Conservation (phyloP, 2,888 invertebrate genomes). For the Cryptocheilus praepositus region DNA sequence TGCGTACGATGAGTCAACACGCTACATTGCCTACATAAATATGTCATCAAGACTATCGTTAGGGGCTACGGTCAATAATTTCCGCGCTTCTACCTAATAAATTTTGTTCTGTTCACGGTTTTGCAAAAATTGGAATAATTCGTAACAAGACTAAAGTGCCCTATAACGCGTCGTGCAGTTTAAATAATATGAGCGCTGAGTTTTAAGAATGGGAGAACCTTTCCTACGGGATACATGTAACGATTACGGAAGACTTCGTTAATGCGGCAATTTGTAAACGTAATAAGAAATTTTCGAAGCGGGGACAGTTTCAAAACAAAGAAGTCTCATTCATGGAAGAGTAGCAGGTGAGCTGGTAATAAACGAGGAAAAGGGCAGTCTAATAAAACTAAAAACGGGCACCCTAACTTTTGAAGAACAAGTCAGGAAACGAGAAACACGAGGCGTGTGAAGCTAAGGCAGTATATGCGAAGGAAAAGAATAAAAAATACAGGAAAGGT, state of each 20-base stretch:
- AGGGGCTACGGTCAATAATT: constrained; percentile 9
- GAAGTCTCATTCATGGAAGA: background rate
- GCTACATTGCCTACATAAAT: constrained; percentile 45
- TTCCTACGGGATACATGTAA: too few relatives aligned
- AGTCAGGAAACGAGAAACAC: constrained; percentile 1
- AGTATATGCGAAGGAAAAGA: too few relatives aligned
- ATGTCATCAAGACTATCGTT: constrained; percentile 25
- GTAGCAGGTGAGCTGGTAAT: background rate
- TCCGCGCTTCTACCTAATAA: background rate
- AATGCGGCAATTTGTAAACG: too few relatives aligned
- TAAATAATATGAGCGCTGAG: too few relatives aligned
- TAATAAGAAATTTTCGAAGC: too few relatives aligned
- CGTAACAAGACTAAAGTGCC: too few relatives aligned
- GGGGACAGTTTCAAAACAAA: background rate
- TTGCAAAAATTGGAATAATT: too few relatives aligned
- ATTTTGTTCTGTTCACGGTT: too few relatives aligned
- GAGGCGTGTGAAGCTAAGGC: constrained; percentile 22
- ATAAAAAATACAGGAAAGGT: background rate
- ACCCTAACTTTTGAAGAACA: constrained; percentile 30
- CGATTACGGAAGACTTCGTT: too few relatives aligned
- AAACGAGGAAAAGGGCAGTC: constrained; percentile 11
- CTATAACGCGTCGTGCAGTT: too few relatives aligned
- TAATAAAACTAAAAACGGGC: constrained; percentile 43
- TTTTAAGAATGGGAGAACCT: too few relatives aligned
- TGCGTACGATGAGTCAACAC: constrained; percentile 26